A percentile compares a stretch with the other conserved stretches of the same genome.
Evolutionary conservation across 2,888 invertebrate species (phyloP).

Genomic region (Achlya flavicornis): DNA sequence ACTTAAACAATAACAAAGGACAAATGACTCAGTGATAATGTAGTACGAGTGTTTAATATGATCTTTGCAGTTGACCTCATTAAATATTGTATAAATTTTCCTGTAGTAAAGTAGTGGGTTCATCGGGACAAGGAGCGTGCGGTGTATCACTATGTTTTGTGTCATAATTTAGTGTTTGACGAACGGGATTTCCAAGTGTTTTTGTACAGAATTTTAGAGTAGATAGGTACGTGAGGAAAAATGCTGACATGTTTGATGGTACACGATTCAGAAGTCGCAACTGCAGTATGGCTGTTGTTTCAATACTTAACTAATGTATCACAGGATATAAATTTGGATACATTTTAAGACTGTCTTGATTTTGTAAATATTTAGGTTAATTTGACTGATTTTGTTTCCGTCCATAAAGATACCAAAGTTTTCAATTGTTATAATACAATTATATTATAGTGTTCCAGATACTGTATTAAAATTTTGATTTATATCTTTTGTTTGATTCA

Average conservation of each 20-base stretch:
- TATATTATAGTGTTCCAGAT: not conserved
- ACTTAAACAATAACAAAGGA: constrained; percentile 4
- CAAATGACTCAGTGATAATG: constrained; percentile 8
- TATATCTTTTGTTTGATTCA: too few species aligned
- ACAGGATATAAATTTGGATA: not conserved
- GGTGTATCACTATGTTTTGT: constrained; percentile 3
- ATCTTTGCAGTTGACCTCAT: constrained; percentile 21
- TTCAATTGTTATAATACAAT: not conserved
- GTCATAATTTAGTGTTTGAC: not conserved
- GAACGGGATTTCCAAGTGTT: not conserved
- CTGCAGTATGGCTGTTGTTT: not conserved
- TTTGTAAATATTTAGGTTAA: not conserved
- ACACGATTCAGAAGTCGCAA: not conserved
- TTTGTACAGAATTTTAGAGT: not conserved
- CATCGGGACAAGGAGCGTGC: constrained; percentile 18
- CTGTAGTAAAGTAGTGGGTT: constrained; percentile 22
- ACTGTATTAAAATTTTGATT: not conserved
- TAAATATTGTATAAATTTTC: constrained; percentile 22
- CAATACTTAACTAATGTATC: not conserved
- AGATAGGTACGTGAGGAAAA: not conserved
- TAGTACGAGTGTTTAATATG: constrained; percentile 23
- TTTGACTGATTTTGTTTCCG: constrained; percentile 6
- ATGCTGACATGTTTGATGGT: not conserved
- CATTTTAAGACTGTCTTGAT: not conserved
- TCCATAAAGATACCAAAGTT: constrained; percentile 1